Evolutionary conservation across 2,113 vertebrate species (phyloP).

Genomic region (Heloderma charlesbogerti): DNA sequence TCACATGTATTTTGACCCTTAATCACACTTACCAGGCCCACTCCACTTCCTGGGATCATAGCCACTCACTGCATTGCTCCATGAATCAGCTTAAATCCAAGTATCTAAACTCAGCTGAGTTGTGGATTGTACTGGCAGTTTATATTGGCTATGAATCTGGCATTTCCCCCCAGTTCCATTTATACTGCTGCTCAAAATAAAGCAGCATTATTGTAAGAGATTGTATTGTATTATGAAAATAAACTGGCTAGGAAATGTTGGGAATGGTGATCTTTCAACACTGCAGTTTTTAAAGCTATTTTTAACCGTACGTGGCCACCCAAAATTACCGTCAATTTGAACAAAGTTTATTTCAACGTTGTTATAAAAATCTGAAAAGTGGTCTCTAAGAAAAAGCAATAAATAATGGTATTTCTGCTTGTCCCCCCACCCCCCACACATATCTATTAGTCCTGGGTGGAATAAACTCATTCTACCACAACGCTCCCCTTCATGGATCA

Average conservation of each 20-base stretch:
- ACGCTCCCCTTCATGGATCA: too few relatives aligned
- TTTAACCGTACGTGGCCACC: neutral
- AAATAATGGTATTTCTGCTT: neutral
- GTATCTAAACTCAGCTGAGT: neutral
- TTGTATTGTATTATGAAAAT: conserved; percentile 1
- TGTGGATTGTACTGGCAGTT: neutral
- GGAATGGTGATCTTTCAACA: conserved; percentile 5
- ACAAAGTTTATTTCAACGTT: neutral
- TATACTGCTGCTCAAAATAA: neutral
- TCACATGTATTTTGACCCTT: neutral
- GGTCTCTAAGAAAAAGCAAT: neutral
- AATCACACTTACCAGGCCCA: neutral
- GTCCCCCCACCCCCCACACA: too few relatives aligned
- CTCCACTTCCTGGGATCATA: neutral
- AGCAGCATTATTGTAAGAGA: neutral
- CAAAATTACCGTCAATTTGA: neutral
- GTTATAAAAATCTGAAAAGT: neutral
- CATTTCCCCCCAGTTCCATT: neutral
- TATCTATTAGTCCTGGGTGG: neutral
- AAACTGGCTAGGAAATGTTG: neutral
- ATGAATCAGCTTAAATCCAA: neutral
- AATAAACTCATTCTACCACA: neutral
- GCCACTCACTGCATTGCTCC: neutral
- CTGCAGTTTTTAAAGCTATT: neutral
- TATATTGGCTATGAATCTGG: neutral